Base-by-base conservation (phyloP, 2,113 vertebrate genomes). In the Pomatostomus ruficeps region DNA sequence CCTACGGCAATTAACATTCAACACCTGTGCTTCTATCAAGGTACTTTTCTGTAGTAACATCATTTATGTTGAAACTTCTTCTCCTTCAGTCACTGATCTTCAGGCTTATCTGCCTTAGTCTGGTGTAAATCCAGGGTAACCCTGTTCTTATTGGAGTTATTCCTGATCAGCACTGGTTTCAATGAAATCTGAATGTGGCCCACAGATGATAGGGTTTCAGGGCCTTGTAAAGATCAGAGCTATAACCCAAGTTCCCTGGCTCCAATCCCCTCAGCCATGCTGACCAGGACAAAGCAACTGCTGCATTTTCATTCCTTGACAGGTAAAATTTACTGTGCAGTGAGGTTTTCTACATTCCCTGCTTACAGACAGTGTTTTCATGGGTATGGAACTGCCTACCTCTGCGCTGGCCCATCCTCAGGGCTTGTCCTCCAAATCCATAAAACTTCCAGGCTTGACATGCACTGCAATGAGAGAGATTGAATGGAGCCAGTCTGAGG, bases 21-120 rank as follows among this genome's bases (percentile, higher is more conserved):
- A 66, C 89, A 88, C 51, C 87, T 83, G 81, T 38, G 74, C 89
- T 96, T 85, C 89, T 78, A 82, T 94, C 91, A 95, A 95, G 91
- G 84, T 73, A 85, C 87, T 97, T 94, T 94, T 79, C 95, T 66
- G 40, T 70, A 91, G 86, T 87, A 94, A 95, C 88, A 94, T 70
- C 93, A 89, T 79, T 95, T 95, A 94, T 89, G 81, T 86, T 83
- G 89, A 91, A 95, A 95, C 81, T 70, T 49, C 91, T 91, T 92
- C 93, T 88, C 87, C 89, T 94, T 85, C 89, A 91, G 70, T 82
- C 59, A 15, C 85, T 95, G 91, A 94, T 94, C 94, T 94, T 90
- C 54, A 77, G 94, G 91, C 85, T 97, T 94, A 95, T 71, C 75
- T 93, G 79, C 86, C 79, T 96, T 74, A 95, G 77, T 67, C 88